Percentiles rank a stretch among this genome's conserved stretches.
phyloP scores from a whole-genome alignment of 2,888 invertebrate genomes.

The Cinara cedri region DNA sequence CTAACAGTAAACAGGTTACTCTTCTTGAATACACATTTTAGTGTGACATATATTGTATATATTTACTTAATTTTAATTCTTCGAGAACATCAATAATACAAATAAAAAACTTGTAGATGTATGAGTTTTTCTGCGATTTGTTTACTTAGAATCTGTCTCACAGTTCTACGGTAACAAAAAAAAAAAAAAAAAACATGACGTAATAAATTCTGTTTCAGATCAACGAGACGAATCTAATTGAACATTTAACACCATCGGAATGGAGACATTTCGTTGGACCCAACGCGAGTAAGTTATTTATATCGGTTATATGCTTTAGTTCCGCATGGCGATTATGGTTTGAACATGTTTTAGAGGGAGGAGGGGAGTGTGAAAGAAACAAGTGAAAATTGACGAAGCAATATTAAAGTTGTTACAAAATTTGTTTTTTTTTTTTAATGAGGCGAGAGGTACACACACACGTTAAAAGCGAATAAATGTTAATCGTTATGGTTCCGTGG shows the following conservation, averaged over 20 bases:
- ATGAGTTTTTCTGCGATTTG: too few species aligned
- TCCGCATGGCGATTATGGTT: not conserved
- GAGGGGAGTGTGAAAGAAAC: slow-evolving; percentile 24
- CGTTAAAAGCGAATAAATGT: slow-evolving; percentile 29
- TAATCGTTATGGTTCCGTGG: slow-evolving; percentile 50
- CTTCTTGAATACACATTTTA: too few species aligned
- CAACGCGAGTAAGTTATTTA: slow-evolving; percentile 21
- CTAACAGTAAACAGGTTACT: too few species aligned
- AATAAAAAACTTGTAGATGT: not conserved
- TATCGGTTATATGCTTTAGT: slow-evolving; percentile 25
- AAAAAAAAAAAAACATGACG: not conserved
- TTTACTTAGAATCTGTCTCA: too few species aligned
- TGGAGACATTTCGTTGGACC: slow-evolving; percentile 52
- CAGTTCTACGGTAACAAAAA: too few species aligned
- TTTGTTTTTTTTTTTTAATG: not conserved
- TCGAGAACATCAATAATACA: not conserved
- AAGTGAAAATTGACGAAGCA: slow-evolving; percentile 33
- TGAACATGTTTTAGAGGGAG: not conserved
- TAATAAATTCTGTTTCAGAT: slow-evolving; percentile 36
- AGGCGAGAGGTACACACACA: not conserved
- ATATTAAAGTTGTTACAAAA: slow-evolving; percentile 49
- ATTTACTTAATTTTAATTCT: not conserved
- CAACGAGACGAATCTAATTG: slow-evolving; percentile 49
- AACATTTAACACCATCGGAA: slow-evolving; percentile 53
- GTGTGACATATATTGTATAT: not conserved